These are phyloP conservation scores for Emys orbicularis DNA, from an alignment of 2,797 vertebrate genomes.

Conservation along the genomic window DNA sequence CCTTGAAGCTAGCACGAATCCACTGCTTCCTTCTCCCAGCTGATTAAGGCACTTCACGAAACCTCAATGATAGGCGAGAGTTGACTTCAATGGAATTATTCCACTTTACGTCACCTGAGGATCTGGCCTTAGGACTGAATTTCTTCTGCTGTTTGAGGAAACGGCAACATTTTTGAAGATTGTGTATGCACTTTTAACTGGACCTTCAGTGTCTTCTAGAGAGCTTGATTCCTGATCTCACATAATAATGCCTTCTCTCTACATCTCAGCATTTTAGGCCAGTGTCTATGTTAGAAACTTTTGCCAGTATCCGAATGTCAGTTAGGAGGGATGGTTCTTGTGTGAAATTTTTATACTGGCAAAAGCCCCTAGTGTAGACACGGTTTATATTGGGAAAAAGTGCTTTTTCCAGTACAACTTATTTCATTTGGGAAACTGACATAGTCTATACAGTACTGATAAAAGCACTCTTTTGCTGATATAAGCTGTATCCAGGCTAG, in stretches of 20 bases:
- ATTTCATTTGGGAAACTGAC: constrained; percentile 64
- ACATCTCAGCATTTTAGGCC: background rate
- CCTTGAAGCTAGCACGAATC: background rate
- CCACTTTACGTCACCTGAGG: background rate
- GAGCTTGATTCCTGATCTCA: background rate
- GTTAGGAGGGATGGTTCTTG: background rate
- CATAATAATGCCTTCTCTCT: constrained; percentile 65
- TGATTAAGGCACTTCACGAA: background rate
- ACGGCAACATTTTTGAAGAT: constrained; percentile 29
- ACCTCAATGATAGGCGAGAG: accelerated
- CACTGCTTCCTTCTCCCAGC: accelerated
- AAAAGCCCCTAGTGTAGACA: constrained; percentile 44
- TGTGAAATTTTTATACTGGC: constrained; percentile 41
- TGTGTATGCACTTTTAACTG: background rate
- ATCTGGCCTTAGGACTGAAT: background rate
- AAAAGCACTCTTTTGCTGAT: constrained; percentile 62
- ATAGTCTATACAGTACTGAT: constrained; percentile 39
- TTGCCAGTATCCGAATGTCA: constrained; percentile 29
- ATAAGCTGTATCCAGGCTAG: background rate
- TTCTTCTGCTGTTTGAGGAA: constrained; percentile 15
- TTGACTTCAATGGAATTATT: background rate
- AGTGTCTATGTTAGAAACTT: constrained; percentile 42
- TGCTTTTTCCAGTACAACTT: constrained; percentile 46
- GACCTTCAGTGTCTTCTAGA: constrained; percentile 46
- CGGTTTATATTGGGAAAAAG: constrained; percentile 69